Evolutionary conservation across 2,797 vertebrate genomes (phyloP).

Genomic region (Anas bernieri): DNA sequence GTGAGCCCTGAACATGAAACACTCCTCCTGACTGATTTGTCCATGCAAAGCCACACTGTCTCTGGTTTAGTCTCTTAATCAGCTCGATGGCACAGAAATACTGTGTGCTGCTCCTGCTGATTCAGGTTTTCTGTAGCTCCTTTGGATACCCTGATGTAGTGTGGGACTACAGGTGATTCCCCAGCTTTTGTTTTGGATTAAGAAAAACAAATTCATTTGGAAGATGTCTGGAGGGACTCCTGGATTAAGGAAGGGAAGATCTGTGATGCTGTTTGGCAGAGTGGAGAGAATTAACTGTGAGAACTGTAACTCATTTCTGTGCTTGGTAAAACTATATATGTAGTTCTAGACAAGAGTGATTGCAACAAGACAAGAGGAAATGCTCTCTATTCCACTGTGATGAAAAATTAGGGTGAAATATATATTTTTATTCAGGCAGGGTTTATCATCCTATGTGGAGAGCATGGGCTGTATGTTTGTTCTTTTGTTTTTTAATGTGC

Average conservation of each 20-base stretch:
- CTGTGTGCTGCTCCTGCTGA: neutral
- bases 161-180: neutral
- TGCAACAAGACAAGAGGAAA: neutral
- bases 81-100: neutral
- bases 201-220: neutral
- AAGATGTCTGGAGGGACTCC: neutral
- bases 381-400: neutral
- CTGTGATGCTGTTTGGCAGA: neutral
- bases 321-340: neutral
- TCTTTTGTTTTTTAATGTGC: neutral
- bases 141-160: neutral
- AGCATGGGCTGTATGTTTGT: neutral
- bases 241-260: neutral
- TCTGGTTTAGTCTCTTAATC: neutral
- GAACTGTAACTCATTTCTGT: neutral
- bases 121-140: neutral
- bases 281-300: neutral
- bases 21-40: neutral
- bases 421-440: neutral
- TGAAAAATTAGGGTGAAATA: conserved; percentile 37
- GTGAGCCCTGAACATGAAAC: neutral
- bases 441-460: neutral
- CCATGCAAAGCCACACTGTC: neutral
- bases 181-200: neutral
- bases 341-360: neutral